Percentiles rank a stretch among this genome's conserved stretches.
Evolutionary conservation across 2,113 vertebrate species (phyloP).

Genomic region (Vidua chalybeata): DNA sequence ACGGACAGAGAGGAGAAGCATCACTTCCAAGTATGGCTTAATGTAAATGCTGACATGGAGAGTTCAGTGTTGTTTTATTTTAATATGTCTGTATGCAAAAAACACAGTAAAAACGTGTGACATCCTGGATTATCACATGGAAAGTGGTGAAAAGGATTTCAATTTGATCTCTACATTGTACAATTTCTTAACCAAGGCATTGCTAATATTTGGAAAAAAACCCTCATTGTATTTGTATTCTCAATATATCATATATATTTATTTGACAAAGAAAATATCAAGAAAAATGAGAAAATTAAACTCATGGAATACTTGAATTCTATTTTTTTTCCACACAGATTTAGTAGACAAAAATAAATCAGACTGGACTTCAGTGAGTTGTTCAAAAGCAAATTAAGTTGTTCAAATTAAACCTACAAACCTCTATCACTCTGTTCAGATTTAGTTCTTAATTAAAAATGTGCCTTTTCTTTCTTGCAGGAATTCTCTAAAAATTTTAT

Average conservation of each 20-base stretch:
- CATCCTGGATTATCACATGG: slow-evolving; percentile 46
- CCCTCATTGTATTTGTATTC: not conserved
- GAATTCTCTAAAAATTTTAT: not conserved
- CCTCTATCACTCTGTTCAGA: not conserved
- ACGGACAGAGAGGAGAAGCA: not conserved
- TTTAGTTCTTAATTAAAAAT: slow-evolving; percentile 25
- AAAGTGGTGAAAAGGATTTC: slow-evolving; percentile 57
- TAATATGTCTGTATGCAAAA: slow-evolving; percentile 20
- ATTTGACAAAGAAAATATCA: not conserved
- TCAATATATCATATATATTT: not conserved
- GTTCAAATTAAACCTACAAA: not conserved
- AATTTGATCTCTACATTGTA: slow-evolving; percentile 21
- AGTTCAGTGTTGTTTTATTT: not conserved
- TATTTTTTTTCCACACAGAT: not conserved
- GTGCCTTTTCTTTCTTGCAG: not conserved
- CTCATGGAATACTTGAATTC: not conserved
- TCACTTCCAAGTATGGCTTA: not conserved
- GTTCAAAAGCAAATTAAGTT: not conserved
- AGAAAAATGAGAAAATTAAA: not conserved
- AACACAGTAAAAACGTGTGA: slow-evolving; percentile 60
- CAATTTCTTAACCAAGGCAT: slow-evolving; percentile 1
- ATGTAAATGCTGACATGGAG: slow-evolving; percentile 36
- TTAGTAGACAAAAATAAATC: not conserved
- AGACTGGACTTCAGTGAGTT: not conserved
- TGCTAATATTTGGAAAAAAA: not conserved